Conservation (phyloP, 2,888 invertebrate species). For the Lepidonotus clava region DNA sequence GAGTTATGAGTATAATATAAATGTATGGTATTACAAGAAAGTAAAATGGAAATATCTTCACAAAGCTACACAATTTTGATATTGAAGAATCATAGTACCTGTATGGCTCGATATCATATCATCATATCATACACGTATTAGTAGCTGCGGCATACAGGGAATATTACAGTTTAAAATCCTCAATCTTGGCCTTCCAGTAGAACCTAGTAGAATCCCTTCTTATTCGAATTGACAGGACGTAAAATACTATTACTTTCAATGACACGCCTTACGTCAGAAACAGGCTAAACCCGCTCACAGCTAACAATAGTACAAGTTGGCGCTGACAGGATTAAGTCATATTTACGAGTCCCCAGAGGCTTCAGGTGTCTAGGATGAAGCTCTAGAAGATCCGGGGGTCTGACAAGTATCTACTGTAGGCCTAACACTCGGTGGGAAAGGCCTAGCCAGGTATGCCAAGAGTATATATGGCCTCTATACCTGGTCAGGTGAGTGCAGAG, state of each 20-base stretch:
- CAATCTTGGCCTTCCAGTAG: no score
- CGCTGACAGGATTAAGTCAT: not conserved
- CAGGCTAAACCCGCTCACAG: not conserved
- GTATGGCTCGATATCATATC: no score
- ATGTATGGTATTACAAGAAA: no score
- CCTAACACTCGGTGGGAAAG: not conserved
- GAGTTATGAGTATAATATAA: no score
- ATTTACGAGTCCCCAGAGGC: not conserved
- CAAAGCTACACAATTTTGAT: no score
- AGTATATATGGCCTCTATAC: no score
- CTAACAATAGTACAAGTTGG: not conserved
- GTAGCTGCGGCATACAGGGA: no score
- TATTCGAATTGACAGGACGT: constrained; percentile 7
- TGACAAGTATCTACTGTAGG: not conserved
- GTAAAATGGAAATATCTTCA: no score
- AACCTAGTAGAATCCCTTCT: no score
- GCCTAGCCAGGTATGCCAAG: not conserved
- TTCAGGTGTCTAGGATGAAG: not conserved
- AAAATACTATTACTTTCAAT: not conserved
- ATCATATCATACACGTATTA: no score
- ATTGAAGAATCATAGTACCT: no score
- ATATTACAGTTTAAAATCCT: no score
- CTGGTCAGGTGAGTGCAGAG: not conserved
- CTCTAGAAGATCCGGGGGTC: constrained; percentile 10
- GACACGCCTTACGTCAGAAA: not conserved